phyloP scores from a whole-genome alignment of 2,113 vertebrate genomes.

The Pandion haliaetus region DNA sequence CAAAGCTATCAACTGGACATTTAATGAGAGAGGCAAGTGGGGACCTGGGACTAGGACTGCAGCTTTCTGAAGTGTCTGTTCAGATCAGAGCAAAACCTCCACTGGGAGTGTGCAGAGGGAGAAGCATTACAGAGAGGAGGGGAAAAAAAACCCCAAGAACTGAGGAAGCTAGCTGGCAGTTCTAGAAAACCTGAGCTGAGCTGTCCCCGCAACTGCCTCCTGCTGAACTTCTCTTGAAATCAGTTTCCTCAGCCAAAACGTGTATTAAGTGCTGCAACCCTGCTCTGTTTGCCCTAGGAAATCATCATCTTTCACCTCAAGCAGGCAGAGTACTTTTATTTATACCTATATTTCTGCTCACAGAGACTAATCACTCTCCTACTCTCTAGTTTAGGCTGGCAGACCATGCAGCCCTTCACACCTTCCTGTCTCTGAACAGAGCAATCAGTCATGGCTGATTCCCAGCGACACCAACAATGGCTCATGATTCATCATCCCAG shows the following conservation, averaged over 20 bases:
- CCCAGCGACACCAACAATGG: background rate
- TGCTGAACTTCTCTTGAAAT: background rate
- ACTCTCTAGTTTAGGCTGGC: background rate
- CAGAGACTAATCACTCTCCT: constrained; percentile 2
- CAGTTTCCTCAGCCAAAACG: background rate
- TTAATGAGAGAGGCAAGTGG: background rate
- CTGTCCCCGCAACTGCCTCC: background rate
- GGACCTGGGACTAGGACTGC: background rate
- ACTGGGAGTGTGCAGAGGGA: background rate
- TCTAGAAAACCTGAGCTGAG: background rate
- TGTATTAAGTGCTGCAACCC: background rate
- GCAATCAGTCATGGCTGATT: constrained; percentile 19
- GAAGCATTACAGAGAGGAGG: background rate
- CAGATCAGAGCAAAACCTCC: background rate
- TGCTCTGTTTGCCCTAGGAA: background rate
- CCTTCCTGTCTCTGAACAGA: constrained; percentile 4
- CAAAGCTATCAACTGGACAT: background rate
- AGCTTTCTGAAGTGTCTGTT: background rate
- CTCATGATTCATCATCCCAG: constrained; percentile 47
- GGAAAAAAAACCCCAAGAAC: background rate
- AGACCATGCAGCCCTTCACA: background rate
- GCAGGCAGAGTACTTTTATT: background rate
- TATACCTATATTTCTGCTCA: background rate
- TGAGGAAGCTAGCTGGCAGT: background rate
- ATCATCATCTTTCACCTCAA: background rate